A percentile compares a stretch with the other conserved stretches of the same genome.
These are phyloP conservation scores for Drosophila antonietae DNA, from an alignment of 2,888 invertebrate species.

Conservation along the genomic window DNA sequence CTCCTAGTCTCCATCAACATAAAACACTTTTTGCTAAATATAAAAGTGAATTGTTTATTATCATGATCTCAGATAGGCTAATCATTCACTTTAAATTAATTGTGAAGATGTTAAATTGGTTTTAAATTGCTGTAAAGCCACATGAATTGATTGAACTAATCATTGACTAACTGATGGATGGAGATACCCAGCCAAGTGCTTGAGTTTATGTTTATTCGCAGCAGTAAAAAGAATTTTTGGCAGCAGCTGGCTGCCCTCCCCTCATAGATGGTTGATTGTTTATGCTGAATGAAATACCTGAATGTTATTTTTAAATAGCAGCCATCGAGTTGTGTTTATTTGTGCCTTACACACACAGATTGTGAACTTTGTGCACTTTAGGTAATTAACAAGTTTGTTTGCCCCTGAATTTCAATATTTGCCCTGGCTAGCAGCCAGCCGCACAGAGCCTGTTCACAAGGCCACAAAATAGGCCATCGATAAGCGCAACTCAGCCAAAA, in stretches of 20 bases:
- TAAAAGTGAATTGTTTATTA: not conserved
- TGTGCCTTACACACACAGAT: slow-evolving; percentile 26
- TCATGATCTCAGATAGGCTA: no score
- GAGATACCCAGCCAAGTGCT: not conserved
- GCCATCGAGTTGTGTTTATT: slow-evolving; percentile 25
- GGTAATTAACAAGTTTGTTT: slow-evolving; percentile 65
- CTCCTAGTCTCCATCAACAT: not conserved
- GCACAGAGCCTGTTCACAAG: slow-evolving; percentile 27
- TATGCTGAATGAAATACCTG: slow-evolving; percentile 21
- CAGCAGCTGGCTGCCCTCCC: slow-evolving; percentile 6
- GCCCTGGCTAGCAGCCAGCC: slow-evolving; percentile 11
- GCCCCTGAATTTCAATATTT: slow-evolving; percentile 57
- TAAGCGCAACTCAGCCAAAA: slow-evolving; percentile 27
- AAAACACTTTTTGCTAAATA: not conserved
- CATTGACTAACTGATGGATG: slow-evolving; percentile 1
- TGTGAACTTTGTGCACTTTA: slow-evolving; percentile 61
- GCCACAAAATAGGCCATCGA: slow-evolving; percentile 49
- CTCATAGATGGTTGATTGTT: slow-evolving; percentile 34
- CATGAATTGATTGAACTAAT: slow-evolving; percentile 17
- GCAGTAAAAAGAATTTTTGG: not conserved
- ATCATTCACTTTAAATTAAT: not conserved
- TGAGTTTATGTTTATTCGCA: slow-evolving; percentile 14
- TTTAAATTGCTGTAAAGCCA: slow-evolving; percentile 16
- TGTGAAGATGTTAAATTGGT: slow-evolving; percentile 11
- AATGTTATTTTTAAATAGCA: slow-evolving; percentile 26